A percentile compares a stretch with the other conserved stretches of the same genome.
Evolutionary conservation across 1,140 invertebrate genomes (phyloP).

Genomic region (Bombus turneri): DNA sequence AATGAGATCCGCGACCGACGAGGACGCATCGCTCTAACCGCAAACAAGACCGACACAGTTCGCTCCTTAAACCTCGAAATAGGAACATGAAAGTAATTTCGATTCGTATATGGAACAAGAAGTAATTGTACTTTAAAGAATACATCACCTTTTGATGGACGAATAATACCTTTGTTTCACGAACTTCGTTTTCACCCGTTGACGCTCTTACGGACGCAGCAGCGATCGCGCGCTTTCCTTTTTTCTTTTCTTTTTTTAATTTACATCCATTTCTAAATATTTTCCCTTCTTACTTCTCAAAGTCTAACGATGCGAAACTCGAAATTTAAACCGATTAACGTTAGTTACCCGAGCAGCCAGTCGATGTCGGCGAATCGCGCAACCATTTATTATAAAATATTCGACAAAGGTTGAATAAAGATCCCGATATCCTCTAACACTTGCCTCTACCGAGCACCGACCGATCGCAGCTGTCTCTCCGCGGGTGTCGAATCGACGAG

Average conservation of each 20-base stretch:
- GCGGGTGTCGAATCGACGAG: background rate
- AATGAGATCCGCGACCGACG: conserved; percentile 53
- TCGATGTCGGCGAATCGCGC: conserved; percentile 1
- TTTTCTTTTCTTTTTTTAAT: background rate
- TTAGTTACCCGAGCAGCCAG: background rate
- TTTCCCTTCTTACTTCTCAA: background rate
- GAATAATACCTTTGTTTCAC: conserved; percentile 46
- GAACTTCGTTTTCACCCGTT: conserved; percentile 31
- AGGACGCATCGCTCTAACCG: conserved; percentile 47
- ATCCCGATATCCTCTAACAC: background rate
- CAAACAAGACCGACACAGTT: conserved; percentile 26
- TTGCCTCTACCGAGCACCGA: conserved; percentile 7
- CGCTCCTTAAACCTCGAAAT: conserved; percentile 47
- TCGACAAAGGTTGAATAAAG: conserved; percentile 19
- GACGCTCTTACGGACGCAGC: conserved; percentile 6
- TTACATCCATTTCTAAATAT: too few species aligned
- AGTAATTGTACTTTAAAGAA: conserved; percentile 61
- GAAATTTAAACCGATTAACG: conserved; percentile 9
- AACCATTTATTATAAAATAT: conserved; percentile 6
- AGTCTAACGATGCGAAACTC: background rate
- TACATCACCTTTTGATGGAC: conserved; percentile 58
- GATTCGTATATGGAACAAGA: conserved; percentile 58
- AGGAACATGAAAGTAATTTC: conserved; percentile 63
- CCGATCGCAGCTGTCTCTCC: background rate
- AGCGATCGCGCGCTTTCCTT: background rate